Evolutionary conservation across 2,888 invertebrate genomes (phyloP), one percentile per base, ranked within the genome.

Genomic region (Xestia ashworthii): DNA sequence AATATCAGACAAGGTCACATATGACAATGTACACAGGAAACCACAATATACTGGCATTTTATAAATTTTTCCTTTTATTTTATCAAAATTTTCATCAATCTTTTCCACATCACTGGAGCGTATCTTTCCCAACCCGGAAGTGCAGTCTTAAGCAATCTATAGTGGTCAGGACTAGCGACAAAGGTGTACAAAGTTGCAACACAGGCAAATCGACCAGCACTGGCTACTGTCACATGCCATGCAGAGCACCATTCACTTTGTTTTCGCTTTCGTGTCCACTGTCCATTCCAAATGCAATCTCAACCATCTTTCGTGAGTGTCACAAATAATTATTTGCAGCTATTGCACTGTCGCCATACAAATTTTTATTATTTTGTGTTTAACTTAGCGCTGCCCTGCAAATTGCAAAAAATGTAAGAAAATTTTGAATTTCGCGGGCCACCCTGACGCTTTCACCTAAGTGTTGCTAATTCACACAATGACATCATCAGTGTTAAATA

Each of bases 191-290:
- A 62, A 41, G 25, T 71, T 77, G 46, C 48, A 14, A 73, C 44
- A 76, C 58, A 76, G 79, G 60, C 38, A 22, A 69, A 32, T 62
- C 14, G 55, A 16, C 22, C 66, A 62, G 65, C 50, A 64, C 64
- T 73, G 67, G 60, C 25, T 41, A 32, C 53, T 55, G 50, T 19
- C 64, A 48, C 19, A 38, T 41, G 32, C 11, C 73, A 68, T 68
- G 60, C 74, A 69, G 78, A 74, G 5, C 50, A 38, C 71, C 82
- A 58, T 78, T 82, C 82, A 74, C 82, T 82, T 82, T 48, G 50
- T 60, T 71, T 65, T 78, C 53, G 64, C 68, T 74, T 69, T 78
- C 48, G 64, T 69, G 32, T 74, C 71, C 64, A 53, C 19, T 44
- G 38, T 53, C 73, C 81, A 68, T 78, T 81, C 32, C 55, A 78